Conservation (phyloP, 2,113 vertebrate species). For the Rhinopomastus cyanomelas region DNA sequence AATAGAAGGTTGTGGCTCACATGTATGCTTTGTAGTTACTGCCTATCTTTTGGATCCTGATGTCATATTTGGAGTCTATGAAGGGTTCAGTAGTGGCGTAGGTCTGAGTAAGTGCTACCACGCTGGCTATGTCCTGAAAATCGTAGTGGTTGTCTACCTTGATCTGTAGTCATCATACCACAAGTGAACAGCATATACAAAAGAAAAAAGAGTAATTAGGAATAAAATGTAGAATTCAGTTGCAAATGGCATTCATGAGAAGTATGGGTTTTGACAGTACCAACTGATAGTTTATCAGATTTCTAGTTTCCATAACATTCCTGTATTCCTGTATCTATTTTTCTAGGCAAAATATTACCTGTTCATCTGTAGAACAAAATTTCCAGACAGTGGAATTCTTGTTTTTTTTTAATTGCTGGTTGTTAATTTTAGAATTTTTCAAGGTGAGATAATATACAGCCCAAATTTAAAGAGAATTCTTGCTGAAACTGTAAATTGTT, state of each 20-base stretch:
- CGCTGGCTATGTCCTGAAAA: slow-evolving; percentile 98
- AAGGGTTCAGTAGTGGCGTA: slow-evolving; percentile 97
- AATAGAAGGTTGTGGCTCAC: slow-evolving; percentile 76
- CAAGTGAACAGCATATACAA: slow-evolving; percentile 15
- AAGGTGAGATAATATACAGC: neutral
- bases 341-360: neutral
- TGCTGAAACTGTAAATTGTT: neutral
- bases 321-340: neutral
- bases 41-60: slow-evolving; percentile 98
- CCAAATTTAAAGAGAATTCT: neutral
- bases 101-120: slow-evolving; percentile 97
- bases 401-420: neutral
- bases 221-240: neutral
- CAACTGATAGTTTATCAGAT: neutral
- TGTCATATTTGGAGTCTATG: slow-evolving; percentile 97
- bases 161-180: slow-evolving; percentile 78
- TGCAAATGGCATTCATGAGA: slow-evolving; percentile 4
- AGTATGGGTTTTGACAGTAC: neutral
- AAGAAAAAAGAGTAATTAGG: slow-evolving; percentile 51
- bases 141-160: slow-evolving; percentile 98
- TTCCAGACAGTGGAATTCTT: neutral
- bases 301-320: neutral
- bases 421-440: neutral
- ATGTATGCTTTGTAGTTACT: slow-evolving; percentile 98
- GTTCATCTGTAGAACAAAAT: neutral